phyloP scores from a whole-genome alignment of 2,888 invertebrate species.

The Dasysyrphus tricinctus region DNA sequence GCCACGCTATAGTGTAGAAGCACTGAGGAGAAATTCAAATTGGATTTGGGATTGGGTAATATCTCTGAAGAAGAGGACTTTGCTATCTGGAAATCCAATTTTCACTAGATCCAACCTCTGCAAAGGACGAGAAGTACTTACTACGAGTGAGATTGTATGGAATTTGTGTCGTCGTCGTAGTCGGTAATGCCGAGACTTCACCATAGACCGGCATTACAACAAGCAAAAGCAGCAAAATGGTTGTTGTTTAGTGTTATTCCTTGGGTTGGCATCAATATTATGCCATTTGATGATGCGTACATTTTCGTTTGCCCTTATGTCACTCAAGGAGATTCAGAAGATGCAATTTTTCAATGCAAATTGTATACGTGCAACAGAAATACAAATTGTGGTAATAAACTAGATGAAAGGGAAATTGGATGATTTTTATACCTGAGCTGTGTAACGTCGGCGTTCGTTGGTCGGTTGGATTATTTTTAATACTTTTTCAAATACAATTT shows the following conservation, averaged over 20 bases:
- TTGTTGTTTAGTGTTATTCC: slow-evolving; percentile 22
- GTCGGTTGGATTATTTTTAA: background rate
- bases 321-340: slow-evolving; percentile 16
- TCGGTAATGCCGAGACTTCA: background rate
- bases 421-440: background rate
- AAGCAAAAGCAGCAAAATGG: slow-evolving; percentile 6
- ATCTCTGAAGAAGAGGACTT: slow-evolving; percentile 23
- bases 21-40: slow-evolving; percentile 32
- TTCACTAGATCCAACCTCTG: slow-evolving; percentile 25
- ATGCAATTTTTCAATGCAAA: slow-evolving; percentile 29
- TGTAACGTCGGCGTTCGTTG: too few relatives aligned
- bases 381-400: slow-evolving; percentile 37
- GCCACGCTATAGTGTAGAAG: background rate
- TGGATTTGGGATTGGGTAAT: slow-evolving; percentile 40
- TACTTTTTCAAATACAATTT: background rate
- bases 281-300: slow-evolving; percentile 16
- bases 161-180: background rate
- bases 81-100: slow-evolving; percentile 36
- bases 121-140: background rate
- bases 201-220: background rate
- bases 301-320: slow-evolving; percentile 22
- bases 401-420: background rate
- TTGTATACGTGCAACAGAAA: slow-evolving; percentile 15
- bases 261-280: slow-evolving; percentile 9
- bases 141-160: background rate